A percentile compares a stretch with the other conserved stretches of the same genome.
These are phyloP conservation scores for Heteronetta atricapilla DNA, from an alignment of 2,113 vertebrate species.

Conservation along the genomic window DNA sequence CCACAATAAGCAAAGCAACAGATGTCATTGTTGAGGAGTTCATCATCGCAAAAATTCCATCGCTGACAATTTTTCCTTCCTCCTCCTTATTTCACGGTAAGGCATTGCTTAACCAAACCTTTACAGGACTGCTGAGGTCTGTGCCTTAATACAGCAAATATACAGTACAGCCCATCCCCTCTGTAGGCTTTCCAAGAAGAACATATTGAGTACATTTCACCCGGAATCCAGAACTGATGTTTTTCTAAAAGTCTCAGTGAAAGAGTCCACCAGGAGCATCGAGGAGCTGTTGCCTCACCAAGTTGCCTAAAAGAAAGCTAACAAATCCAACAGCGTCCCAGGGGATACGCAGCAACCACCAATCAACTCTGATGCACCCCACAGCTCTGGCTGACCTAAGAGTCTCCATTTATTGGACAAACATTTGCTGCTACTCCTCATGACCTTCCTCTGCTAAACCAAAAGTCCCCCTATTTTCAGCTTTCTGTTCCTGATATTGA, in stretches of 20 bases:
- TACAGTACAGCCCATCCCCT: neutral
- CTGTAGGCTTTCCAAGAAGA: neutral
- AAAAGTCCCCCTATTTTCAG: neutral
- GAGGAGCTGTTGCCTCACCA: neutral
- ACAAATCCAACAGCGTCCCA: neutral
- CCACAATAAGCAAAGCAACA: slow-evolving; percentile 63
- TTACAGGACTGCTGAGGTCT: neutral
- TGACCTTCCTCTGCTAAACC: neutral
- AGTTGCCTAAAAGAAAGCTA: neutral
- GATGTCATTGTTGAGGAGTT: slow-evolving; percentile 40
- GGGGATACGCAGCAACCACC: neutral
- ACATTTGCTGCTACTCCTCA: neutral
- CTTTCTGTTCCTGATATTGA: neutral
- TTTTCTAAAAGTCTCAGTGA: neutral
- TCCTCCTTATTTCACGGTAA: neutral
- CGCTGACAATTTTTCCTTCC: neutral
- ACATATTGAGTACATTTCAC: neutral
- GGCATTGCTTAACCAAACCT: fast-evolving
- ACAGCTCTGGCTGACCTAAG: neutral
- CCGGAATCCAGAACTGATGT: neutral
- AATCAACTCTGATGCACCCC: neutral
- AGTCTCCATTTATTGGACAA: neutral
- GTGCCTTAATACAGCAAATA: neutral
- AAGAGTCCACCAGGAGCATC: neutral
- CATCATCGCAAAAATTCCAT: neutral